Base-by-base conservation (phyloP, 2,113 vertebrate species). In the Hoplias malabaricus region DNA sequence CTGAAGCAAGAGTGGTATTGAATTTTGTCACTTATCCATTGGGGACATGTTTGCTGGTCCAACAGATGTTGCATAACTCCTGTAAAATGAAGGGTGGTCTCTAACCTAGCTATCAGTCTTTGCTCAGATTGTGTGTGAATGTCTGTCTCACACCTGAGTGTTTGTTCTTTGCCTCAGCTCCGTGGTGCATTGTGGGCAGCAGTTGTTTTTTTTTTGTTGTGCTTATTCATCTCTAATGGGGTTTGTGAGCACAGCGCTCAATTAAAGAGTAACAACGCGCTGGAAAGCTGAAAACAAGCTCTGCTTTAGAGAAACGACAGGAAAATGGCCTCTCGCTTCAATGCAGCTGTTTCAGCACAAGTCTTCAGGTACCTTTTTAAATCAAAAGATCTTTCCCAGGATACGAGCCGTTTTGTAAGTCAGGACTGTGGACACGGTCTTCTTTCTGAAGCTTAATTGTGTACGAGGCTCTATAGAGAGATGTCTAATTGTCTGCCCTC, bases 71-170 rank as follows among this genome's bases (percentile, higher is more conserved):
- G n/a, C n/a, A n/a, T n/a, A n/a, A n/a, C n/a, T n/a, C n/a, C n/a
- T n/a, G n/a, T n/a, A n/a, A n/a, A n/a, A n/a, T n/a, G n/a, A n/a
- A n/a, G n/a, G n/a, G n/a, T n/a, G n/a, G n/a, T n/a, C n/a, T n/a
- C n/a, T n/a, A n/a, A n/a, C n/a, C n/a, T n/a, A n/a, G n/a, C n/a
- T n/a, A n/a, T n/a, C n/a, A n/a, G n/a, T n/a, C n/a, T n/a, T n/a
- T n/a, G n/a, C n/a, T n/a, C n/a, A n/a, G n/a, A n/a, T n/a, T 66
- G 33, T 66, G 63, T 63, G 61, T 63, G 61, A 3, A 19, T 67
- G 36, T 36, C 36, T 43, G 65, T 67, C 12, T 59, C n/a, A 19
- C 14, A 19, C 16, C n/a, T 6, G n/a, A n/a, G n/a, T 38, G 46
- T 59, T 43, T 57, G 38, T 38, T 33, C 57, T 65, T 5, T 23